These are phyloP conservation scores for Oryzaephilus surinamensis DNA, from an alignment of 1,140 invertebrate species.

Conservation along the genomic window DNA sequence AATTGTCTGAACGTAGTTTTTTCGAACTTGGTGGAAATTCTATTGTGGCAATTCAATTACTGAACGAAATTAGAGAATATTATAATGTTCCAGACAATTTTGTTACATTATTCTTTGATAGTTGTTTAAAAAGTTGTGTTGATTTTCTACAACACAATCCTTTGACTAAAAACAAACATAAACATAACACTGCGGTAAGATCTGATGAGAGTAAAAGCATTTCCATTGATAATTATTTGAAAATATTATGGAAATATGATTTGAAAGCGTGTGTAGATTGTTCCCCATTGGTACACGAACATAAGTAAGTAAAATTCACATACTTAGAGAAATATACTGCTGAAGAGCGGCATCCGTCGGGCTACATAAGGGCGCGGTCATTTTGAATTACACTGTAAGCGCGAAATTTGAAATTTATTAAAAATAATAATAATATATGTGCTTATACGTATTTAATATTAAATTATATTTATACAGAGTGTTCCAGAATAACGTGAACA, in stretches of 20 bases:
- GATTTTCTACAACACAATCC: slow-evolving; percentile 6
- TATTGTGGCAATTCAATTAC: slow-evolving; percentile 37
- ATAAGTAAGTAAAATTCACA: slow-evolving; percentile 38
- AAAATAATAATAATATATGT: too few species aligned
- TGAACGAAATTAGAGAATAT: slow-evolving; percentile 28
- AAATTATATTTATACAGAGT: too few species aligned
- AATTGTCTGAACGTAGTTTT: slow-evolving; percentile 32
- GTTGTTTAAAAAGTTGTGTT: slow-evolving; percentile 19
- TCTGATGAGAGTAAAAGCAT: slow-evolving; percentile 4
- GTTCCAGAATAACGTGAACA: too few species aligned
- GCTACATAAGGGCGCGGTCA: too few species aligned
- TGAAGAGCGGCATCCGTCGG: too few species aligned
- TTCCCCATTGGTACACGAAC: slow-evolving; percentile 46
- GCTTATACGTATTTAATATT: too few species aligned
- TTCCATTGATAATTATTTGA: slow-evolving; percentile 5
- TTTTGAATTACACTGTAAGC: too few species aligned
- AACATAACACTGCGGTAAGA: neutral
- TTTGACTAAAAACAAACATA: slow-evolving; percentile 2
- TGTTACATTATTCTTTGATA: slow-evolving; percentile 28
- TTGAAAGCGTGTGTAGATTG: slow-evolving; percentile 64
- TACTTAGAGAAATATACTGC: too few species aligned
- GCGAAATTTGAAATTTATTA: slow-evolving; percentile 13
- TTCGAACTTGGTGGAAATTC: slow-evolving; percentile 41
- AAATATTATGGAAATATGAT: slow-evolving; percentile 44
- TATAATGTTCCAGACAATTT: slow-evolving; percentile 16